Evolutionary conservation across 1,140 invertebrate species (phyloP), one percentile per base, ranked within the genome.

Genomic region (Chironomus tepperi): DNA sequence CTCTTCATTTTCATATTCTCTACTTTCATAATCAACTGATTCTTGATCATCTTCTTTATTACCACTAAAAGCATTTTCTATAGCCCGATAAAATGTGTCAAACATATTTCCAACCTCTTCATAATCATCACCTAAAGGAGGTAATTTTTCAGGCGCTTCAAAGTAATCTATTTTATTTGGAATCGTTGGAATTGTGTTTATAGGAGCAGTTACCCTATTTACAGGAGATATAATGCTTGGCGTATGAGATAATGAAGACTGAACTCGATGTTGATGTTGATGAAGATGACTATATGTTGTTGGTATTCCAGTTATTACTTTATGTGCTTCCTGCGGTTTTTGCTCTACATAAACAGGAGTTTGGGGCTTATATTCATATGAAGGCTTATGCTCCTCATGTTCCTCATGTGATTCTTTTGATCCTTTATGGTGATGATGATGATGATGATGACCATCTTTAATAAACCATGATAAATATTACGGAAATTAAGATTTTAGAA

Each of bases 101-200:
- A 70, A 70, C 16, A 21, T 21, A 70, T 16, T 70, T n/a, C 65
- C 65, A 70, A 21, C 65, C 18, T 70, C 65, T 19, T 70, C 65
- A 19, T 19, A 70, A 5, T 70, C 65, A 5, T 70, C 16, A 19
- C 5, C 65, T 9, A 70, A 19, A 8, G 65, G 65, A 3, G 65
- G 65, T 19, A 70, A 70, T 57, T n/a, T 34, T 34, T 34, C 12
- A 8, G 65, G 18, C 0, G 65, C 6, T 5, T 70, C 65, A 70
- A 19, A 70, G 18, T 70, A 70, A 18, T 19, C 65, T 10, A 70
- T 70, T 70, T 70, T 70, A 10, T 70, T 18, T 18, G 16, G 16
- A 70, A 18, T n/a, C n/a, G n/a, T n/a, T n/a, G n/a, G 47, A 57
- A 3, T 47, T 9, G 15, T 57, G 47, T 1, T n/a, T 57, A 57